These are phyloP conservation scores for Trypoxylon attenuatum DNA, from an alignment of 2,888 invertebrate species.

Conservation along the genomic window DNA sequence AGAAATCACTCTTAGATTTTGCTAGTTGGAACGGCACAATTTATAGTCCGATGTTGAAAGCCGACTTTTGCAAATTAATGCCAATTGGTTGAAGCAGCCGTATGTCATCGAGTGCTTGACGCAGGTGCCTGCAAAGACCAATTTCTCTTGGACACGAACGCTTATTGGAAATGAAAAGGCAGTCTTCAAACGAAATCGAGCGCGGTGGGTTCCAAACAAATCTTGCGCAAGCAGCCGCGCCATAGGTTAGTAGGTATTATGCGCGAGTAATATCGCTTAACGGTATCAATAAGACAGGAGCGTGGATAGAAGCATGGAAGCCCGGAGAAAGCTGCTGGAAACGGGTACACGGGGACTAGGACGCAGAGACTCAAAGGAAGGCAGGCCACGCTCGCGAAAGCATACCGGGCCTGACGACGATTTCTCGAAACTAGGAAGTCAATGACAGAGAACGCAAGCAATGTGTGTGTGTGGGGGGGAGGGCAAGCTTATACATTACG, in stretches of 20 bases:
- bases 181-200: no score
- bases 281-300: conserved; percentile 14
- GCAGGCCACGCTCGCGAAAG: conserved; percentile 10
- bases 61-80: no score
- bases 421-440: conserved; percentile 61
- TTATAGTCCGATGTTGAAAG: no score
- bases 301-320: neutral
- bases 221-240: conserved; percentile 9
- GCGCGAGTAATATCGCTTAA: neutral
- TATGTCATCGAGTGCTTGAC: no score
- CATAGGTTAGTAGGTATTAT: conserved; percentile 3
- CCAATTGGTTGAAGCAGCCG: no score
- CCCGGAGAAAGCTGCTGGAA: conserved; percentile 1
- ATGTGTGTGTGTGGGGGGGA: neutral
- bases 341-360: neutral
- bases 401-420: no score
- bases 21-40: no score
- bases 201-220: conserved; percentile 9
- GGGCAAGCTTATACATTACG: neutral
- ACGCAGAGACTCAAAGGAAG: conserved; percentile 8
- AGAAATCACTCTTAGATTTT: no score
- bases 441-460: conserved; percentile 20
- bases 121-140: no score
- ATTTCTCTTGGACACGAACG: no score
- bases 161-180: no score